phyloP scores from a whole-genome alignment of 37 sponge, comb jelly and placozoan genomes.

The Beroe forskalii region DNA sequence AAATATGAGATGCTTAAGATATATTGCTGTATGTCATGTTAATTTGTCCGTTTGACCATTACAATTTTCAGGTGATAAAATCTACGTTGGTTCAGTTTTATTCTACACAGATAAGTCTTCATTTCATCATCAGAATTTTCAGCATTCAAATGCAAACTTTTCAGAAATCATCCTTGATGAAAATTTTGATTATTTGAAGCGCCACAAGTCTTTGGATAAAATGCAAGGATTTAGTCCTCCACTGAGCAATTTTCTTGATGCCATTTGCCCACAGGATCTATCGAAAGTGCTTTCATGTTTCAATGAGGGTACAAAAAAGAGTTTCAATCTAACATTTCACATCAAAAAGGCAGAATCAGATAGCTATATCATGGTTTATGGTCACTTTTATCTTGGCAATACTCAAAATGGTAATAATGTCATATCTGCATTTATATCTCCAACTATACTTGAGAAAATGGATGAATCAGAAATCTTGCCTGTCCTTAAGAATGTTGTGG shows the following conservation, averaged over 20 bases:
- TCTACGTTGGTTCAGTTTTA: slow-evolving; percentile 14
- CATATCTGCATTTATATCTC: not conserved
- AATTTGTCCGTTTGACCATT: too few relatives aligned
- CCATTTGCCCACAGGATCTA: not conserved
- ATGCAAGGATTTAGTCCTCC: slow-evolving; percentile 10
- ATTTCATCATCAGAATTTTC: slow-evolving; percentile 9
- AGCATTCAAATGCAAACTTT: slow-evolving; percentile 27
- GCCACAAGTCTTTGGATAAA: slow-evolving; percentile 11
- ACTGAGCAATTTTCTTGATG: not conserved
- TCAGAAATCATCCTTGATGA: slow-evolving; percentile 14
- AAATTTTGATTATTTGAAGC: slow-evolving; percentile 23
- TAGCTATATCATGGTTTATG: not conserved
- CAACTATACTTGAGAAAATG: not conserved
- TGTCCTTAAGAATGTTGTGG: not conserved
- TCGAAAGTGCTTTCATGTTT: not conserved
- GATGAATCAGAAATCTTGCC: not conserved
- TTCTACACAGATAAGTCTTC: slow-evolving; percentile 10
- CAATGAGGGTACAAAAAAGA: not conserved
- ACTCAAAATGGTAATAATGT: slow-evolving; percentile 44
- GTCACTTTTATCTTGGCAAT: slow-evolving; percentile 26
- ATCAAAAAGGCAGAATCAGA: not conserved
- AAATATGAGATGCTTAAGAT: too few relatives aligned
- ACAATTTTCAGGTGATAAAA: slow-evolving; percentile 20
- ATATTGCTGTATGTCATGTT: too few relatives aligned
- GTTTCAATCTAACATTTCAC: not conserved